Conservation (phyloP, 2,797 vertebrate genomes). For the Chloroceryle amazona region DNA sequence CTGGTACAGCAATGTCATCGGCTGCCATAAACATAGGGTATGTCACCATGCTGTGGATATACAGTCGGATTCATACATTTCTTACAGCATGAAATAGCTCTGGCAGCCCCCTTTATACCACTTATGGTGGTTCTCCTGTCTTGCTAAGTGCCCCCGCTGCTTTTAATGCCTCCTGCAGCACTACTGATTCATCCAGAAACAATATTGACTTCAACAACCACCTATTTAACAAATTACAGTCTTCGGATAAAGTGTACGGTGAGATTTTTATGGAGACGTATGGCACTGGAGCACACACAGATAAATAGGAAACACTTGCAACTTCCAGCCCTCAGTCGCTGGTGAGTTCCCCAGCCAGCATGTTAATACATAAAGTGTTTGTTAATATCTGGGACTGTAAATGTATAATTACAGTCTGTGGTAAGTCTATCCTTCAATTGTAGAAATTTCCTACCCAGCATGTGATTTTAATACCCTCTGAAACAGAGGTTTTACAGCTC, state of each 20-base stretch:
- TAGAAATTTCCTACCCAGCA: slow-evolving; percentile 44
- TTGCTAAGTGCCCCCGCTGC: neutral
- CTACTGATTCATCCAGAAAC: neutral
- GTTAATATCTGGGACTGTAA: slow-evolving; percentile 44
- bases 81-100: neutral
- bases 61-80: neutral
- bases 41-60: neutral
- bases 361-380: neutral
- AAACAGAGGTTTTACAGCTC: slow-evolving; percentile 45
- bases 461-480: slow-evolving; percentile 60
- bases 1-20: neutral
- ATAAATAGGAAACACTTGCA: slow-evolving; percentile 7
- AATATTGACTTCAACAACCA: neutral
- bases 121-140: rapidly evolving
- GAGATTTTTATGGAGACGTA: neutral
- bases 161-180: neutral
- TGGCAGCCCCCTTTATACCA: neutral
- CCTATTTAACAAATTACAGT: neutral
- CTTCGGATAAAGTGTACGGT: neutral
- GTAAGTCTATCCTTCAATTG: slow-evolving; percentile 29
- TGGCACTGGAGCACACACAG: neutral
- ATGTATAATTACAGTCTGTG: slow-evolving; percentile 48
- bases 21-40: neutral
- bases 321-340: neutral
- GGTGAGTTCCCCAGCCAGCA: neutral